A percentile compares a stretch with the other conserved stretches of the same genome.
These are phyloP conservation scores for Balearica regulorum DNA, from an alignment of 2,797 vertebrate species.

Conservation along the genomic window DNA sequence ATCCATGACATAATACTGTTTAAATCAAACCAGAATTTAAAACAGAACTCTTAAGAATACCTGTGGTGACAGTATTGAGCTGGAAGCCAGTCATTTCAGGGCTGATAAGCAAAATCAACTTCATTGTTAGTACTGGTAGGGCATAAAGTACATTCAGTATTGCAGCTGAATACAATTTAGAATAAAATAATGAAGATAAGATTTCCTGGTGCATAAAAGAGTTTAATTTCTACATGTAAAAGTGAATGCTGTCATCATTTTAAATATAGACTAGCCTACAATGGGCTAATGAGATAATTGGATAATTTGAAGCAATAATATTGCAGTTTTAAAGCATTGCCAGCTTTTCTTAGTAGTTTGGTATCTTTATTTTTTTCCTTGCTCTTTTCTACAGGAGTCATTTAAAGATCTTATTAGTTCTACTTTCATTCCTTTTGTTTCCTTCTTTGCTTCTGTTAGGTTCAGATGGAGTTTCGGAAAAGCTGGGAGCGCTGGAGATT, in stretches of 20 bases:
- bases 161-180: neutral
- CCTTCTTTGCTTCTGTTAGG: constrained; percentile 60
- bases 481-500: constrained; percentile 80
- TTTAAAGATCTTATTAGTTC: neutral
- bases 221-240: constrained; percentile 7
- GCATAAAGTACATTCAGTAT: neutral
- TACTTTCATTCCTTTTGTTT: neutral
- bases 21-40: neutral
- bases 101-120: constrained; percentile 6
- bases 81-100: neutral
- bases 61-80: neutral
- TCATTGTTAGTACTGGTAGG: neutral
- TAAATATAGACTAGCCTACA: neutral
- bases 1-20: neutral
- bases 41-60: neutral
- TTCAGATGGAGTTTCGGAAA: constrained; percentile 80
- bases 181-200: neutral
- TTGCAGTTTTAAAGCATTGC: neutral
- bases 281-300: constrained; percentile 26
- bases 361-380: neutral
- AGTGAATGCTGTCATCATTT: constrained; percentile 4
- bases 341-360: neutral
- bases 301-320: constrained; percentile 12
- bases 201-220: neutral
- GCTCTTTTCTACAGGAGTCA: neutral